Evolutionary conservation across 2,888 invertebrate genomes (phyloP).

Genomic region (Polia nebulosa): DNA sequence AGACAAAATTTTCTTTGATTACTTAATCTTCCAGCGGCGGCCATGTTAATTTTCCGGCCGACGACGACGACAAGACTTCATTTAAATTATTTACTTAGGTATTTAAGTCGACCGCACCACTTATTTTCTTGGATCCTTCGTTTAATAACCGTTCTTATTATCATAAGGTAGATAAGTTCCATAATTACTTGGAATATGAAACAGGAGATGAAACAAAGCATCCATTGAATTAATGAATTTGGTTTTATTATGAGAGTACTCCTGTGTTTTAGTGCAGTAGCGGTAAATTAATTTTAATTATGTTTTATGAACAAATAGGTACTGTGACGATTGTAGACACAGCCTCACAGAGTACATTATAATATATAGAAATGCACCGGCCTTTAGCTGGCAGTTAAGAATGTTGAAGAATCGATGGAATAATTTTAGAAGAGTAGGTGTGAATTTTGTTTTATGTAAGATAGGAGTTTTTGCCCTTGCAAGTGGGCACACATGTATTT

Average conservation of each 20-base stretch:
- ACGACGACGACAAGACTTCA: conserved; percentile 60
- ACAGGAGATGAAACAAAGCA: conserved; percentile 11
- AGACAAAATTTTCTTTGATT: conserved; percentile 66
- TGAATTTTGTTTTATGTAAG: too few relatives aligned
- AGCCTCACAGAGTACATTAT: too few relatives aligned
- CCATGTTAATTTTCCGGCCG: conserved; percentile 65
- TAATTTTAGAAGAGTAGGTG: too few relatives aligned
- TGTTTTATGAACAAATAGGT: conserved; percentile 1
- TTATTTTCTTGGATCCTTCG: conserved; percentile 27
- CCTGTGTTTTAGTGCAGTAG: background rate
- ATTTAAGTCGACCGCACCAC: conserved; percentile 35
- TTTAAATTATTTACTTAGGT: conserved; percentile 66
- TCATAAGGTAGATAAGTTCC: background rate
- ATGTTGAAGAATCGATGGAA: too few relatives aligned
- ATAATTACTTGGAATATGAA: conserved; percentile 1
- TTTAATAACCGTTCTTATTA: conserved; percentile 27
- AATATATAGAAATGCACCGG: too few relatives aligned
- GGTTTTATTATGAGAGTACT: background rate
- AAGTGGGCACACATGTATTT: too few relatives aligned
- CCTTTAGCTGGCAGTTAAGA: too few relatives aligned
- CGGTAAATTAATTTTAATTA: background rate
- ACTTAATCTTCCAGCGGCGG: conserved; percentile 65
- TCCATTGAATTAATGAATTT: background rate
- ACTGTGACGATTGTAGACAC: background rate
- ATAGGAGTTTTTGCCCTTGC: too few relatives aligned